These are phyloP conservation scores for Ciconia boyciana DNA, from an alignment of 2,113 vertebrate genomes.

Conservation along the genomic window DNA sequence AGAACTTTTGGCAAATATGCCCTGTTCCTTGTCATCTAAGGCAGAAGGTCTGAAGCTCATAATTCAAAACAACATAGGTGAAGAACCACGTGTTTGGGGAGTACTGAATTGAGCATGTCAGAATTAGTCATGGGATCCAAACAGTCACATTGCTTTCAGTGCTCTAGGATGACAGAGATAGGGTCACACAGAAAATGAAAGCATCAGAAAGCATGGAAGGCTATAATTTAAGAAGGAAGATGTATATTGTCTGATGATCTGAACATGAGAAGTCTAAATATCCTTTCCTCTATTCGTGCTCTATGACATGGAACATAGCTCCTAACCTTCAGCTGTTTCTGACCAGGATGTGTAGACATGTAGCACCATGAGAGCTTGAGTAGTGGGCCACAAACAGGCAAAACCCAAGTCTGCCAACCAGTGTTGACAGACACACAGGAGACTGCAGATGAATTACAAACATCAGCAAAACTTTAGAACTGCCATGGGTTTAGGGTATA, in stretches of 20 bases:
- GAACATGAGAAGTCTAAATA: neutral
- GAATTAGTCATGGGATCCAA: neutral
- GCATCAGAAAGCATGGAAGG: neutral
- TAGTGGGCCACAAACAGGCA: neutral
- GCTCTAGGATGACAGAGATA: neutral
- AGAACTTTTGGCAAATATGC: neutral
- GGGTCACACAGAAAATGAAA: neutral
- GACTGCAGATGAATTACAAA: neutral
- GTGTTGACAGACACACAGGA: neutral
- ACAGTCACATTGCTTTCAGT: neutral
- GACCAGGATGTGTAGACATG: rapidly evolving
- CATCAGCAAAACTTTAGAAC: neutral
- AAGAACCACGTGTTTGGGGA: neutral
- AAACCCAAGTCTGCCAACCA: neutral
- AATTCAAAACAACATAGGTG: neutral
- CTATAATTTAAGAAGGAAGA: neutral
- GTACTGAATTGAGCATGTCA: neutral
- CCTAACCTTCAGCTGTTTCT: neutral
- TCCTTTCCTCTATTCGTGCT: neutral
- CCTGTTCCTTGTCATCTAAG: neutral
- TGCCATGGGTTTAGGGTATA: neutral
- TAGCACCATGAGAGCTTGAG: neutral
- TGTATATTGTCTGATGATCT: neutral
- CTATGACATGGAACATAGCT: neutral
- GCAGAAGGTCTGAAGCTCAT: neutral